Percentiles rank a stretch among this genome's conserved stretches.
phyloP scores from a whole-genome alignment of 2,797 vertebrate species.

The Phrynocephalus guinanensis region DNA sequence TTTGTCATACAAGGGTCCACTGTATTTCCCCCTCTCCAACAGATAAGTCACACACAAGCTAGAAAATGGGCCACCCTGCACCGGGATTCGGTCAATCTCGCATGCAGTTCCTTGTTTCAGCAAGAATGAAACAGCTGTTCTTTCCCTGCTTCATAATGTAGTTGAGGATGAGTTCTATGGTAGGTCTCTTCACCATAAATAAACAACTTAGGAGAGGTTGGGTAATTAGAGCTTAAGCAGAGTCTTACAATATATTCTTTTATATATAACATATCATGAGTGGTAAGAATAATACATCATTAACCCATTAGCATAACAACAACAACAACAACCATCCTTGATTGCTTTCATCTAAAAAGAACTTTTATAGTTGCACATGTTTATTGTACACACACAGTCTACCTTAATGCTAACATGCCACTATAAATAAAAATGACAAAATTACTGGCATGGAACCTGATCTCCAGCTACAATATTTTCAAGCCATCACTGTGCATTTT shows the following conservation, averaged over 20 bases:
- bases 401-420: conserved; percentile 48
- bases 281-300: conserved; percentile 5
- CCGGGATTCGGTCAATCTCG: too few species aligned
- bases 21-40: neutral
- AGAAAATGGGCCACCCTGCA: neutral
- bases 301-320: neutral
- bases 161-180: neutral
- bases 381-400: conserved; percentile 17
- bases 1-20: too few species aligned
- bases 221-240: neutral
- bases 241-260: neutral
- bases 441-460: conserved; percentile 65
- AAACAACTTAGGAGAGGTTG: neutral
- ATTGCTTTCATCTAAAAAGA: conserved; percentile 28
- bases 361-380: neutral
- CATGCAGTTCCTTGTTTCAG: neutral
- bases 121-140: neutral
- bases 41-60: neutral
- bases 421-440: conserved; percentile 53
- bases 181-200: neutral
- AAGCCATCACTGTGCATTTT: conserved; percentile 65
- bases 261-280: neutral
- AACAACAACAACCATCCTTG: neutral
- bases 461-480: conserved; percentile 57
- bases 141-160: neutral